Conservation (phyloP, 2,113 vertebrate genomes). For the Perognathus longimembris region DNA sequence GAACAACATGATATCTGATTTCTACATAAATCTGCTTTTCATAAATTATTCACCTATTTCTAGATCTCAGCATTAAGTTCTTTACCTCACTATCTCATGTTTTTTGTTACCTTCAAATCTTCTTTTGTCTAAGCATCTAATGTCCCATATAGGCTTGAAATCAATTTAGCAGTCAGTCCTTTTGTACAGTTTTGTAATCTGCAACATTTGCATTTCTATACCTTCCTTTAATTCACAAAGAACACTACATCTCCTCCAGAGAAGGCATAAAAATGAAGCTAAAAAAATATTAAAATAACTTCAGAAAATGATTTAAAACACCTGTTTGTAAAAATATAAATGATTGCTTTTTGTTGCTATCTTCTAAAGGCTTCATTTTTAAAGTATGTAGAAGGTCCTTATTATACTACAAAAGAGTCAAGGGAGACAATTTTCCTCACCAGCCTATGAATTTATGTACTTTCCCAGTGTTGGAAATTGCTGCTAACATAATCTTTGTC, state of each 20-base stretch:
- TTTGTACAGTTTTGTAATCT: slow-evolving; percentile 85
- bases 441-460: slow-evolving; percentile 86
- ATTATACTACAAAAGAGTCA: slow-evolving; percentile 84
- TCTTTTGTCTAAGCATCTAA: slow-evolving; percentile 83
- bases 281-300: slow-evolving; percentile 83
- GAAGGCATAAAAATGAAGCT: slow-evolving; percentile 77
- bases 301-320: slow-evolving; percentile 82
- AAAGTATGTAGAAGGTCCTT: slow-evolving; percentile 82
- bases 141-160: slow-evolving; percentile 84
- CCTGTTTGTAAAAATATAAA: slow-evolving; percentile 83
- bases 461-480: slow-evolving; percentile 82
- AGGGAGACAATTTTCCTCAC: slow-evolving; percentile 85
- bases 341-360: slow-evolving; percentile 80
- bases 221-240: slow-evolving; percentile 85
- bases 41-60: slow-evolving; percentile 70
- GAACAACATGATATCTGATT: slow-evolving; percentile 76
- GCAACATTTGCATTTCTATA: slow-evolving; percentile 88
- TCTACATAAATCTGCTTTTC: slow-evolving; percentile 79
- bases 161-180: slow-evolving; percentile 84
- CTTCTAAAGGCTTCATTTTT: slow-evolving; percentile 82
- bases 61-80: slow-evolving; percentile 76
- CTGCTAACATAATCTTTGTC: slow-evolving; percentile 82
- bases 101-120: slow-evolving; percentile 82
- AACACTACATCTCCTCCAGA: slow-evolving; percentile 76
- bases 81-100: slow-evolving; percentile 77